These are phyloP conservation scores for Hippopotamus amphibius DNA, from an alignment of 2,113 vertebrate species.

Conservation along the genomic window DNA sequence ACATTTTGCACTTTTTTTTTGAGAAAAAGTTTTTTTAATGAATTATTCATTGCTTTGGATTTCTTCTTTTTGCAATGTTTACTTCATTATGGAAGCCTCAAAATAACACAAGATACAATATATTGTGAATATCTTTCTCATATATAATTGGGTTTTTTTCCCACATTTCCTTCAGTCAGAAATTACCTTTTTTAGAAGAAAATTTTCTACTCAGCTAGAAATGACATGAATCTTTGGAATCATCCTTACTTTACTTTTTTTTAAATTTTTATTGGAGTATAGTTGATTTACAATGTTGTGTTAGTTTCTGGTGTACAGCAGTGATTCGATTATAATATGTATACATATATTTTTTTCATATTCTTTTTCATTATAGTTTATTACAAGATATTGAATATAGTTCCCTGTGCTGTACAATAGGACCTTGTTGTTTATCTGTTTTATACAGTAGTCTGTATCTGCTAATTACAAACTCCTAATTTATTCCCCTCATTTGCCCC, in stretches of 20 bases:
- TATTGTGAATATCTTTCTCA: background rate
- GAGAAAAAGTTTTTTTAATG: background rate
- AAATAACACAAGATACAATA: background rate
- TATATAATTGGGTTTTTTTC: background rate
- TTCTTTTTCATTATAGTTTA: too few species aligned
- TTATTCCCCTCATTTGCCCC: too few species aligned
- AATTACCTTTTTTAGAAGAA: background rate
- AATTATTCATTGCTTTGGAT: background rate
- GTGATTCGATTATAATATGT: too few species aligned
- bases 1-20: background rate
- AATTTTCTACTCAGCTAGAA: background rate
- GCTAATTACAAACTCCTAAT: too few species aligned
- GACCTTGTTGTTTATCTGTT: too few species aligned
- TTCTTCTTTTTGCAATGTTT: background rate
- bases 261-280: too few species aligned
- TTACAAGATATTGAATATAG: too few species aligned
- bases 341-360: too few species aligned
- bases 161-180: background rate
- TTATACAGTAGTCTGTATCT: too few species aligned
- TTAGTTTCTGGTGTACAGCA: too few species aligned
- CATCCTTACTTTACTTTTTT: rapidly evolving
- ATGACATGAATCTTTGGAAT: background rate
- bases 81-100: background rate
- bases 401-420: too few species aligned
- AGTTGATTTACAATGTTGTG: too few species aligned